Percentiles rank a stretch among this genome's conserved stretches.
Evolutionary conservation across 1,140 invertebrate species (phyloP).

Genomic region (Nylanderia fulva): DNA sequence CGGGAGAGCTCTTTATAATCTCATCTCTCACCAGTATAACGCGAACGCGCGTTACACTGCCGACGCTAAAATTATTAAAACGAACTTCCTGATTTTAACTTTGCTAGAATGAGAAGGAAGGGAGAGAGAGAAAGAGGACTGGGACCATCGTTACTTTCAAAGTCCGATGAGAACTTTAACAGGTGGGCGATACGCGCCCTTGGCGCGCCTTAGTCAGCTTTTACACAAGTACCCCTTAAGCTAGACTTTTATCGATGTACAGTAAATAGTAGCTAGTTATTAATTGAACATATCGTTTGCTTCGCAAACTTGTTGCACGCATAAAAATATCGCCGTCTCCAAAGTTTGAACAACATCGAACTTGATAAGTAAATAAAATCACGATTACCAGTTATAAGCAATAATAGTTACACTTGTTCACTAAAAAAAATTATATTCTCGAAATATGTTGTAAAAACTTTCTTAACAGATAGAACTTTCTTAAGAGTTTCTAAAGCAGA

Average conservation of each 20-base stretch:
- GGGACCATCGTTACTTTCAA: slow-evolving; percentile 28
- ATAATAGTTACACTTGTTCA: neutral
- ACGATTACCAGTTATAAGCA: neutral
- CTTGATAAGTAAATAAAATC: neutral
- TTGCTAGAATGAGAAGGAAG: neutral
- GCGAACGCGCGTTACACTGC: slow-evolving; percentile 26
- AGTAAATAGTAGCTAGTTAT: slow-evolving; percentile 8
- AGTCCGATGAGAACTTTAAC: slow-evolving; percentile 58
- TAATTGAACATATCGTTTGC: neutral
- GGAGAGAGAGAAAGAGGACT: too few species aligned
- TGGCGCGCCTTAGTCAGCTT: neutral
- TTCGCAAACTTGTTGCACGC: neutral
- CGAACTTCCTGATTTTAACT: slow-evolving; percentile 52
- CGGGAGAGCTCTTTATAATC: slow-evolving; percentile 31
- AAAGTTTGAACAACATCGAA: neutral
- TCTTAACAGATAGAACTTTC: too few species aligned
- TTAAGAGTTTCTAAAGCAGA: too few species aligned
- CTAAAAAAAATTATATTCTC: too few species aligned
- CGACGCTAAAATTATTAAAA: slow-evolving; percentile 56
- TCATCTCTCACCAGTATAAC: slow-evolving; percentile 40
- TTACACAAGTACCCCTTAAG: slow-evolving; percentile 27
- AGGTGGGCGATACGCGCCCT: slow-evolving; percentile 42
- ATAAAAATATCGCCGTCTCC: neutral
- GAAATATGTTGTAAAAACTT: too few species aligned
- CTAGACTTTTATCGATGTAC: slow-evolving; percentile 34